Percentiles rank a stretch among this genome's conserved stretches.
phyloP scores from a whole-genome alignment of 1,140 invertebrate genomes.

The Phortica variegata region DNA sequence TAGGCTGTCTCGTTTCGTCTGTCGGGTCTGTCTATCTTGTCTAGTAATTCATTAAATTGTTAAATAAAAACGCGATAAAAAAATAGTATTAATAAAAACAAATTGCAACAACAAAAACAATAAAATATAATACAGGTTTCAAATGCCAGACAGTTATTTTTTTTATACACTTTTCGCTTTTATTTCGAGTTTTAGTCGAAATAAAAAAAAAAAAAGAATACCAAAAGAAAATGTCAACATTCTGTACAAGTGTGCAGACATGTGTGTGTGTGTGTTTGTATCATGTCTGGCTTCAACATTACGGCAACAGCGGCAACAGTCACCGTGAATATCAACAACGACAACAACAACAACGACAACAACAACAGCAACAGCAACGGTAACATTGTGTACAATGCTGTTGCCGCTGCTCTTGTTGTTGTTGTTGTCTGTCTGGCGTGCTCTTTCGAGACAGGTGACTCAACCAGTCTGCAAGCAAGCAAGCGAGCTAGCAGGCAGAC shows the following conservation, averaged over 20 bases:
- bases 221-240: conserved; percentile 28
- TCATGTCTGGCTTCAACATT: conserved; percentile 33
- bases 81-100: conserved; percentile 8
- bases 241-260: conserved; percentile 6
- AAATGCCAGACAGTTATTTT: conserved; percentile 23
- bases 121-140: conserved; percentile 9
- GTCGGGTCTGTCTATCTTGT: no score
- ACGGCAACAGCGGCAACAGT: conserved; percentile 17
- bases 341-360: conserved; percentile 13
- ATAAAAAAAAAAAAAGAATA: conserved; percentile 40
- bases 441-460: conserved; percentile 36
- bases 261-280: conserved; percentile 14
- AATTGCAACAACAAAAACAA: conserved; percentile 7
- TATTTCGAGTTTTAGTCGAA: conserved; percentile 5
- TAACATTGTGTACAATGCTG: conserved; percentile 22
- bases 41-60: no score
- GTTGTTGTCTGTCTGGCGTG: not conserved
- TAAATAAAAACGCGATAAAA: no score
- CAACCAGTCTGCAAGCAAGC: conserved; percentile 28
- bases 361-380: conserved; percentile 40
- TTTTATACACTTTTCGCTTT: not conserved
- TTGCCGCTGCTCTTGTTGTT: conserved; percentile 20
- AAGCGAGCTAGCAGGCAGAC: conserved; percentile 21
- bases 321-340: no score
- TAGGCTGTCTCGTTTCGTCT: no score